phyloP scores from a whole-genome alignment of 2,888 invertebrate species.

The Troides oblongomaculatus region DNA sequence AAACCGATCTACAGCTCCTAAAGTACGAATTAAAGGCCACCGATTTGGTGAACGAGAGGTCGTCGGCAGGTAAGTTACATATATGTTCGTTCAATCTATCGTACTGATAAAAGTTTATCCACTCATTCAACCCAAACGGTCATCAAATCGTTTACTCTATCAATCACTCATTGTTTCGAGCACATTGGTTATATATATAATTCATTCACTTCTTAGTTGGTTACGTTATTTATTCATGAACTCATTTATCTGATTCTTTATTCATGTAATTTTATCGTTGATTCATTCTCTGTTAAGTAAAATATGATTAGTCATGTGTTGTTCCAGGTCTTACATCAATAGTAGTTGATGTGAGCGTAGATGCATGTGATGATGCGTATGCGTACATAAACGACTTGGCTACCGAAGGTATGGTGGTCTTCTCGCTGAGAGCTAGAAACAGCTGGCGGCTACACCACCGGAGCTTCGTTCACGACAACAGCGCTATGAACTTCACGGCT shows the following conservation, averaged over 20 bases:
- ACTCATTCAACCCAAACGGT: too few relatives aligned
- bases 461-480: constrained; percentile 82
- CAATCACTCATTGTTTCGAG: too few relatives aligned
- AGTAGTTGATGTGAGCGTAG: constrained; percentile 82
- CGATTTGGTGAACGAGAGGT: constrained; percentile 54
- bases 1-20: constrained; percentile 79
- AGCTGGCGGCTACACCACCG: constrained; percentile 81
- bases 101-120: too few relatives aligned
- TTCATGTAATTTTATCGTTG: too few relatives aligned
- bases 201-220: too few relatives aligned
- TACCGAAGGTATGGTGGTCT: constrained; percentile 81
- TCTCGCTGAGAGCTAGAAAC: constrained; percentile 77
- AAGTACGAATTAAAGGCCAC: constrained; percentile 76
- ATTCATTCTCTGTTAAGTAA: too few relatives aligned
- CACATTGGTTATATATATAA: too few relatives aligned
- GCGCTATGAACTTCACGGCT: constrained; percentile 82
- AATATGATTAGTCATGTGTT: too few relatives aligned
- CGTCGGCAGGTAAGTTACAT: constrained; percentile 57
- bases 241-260: too few relatives aligned
- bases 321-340: constrained; percentile 81
- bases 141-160: too few relatives aligned
- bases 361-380: constrained; percentile 82
- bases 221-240: too few relatives aligned
- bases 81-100: too few relatives aligned
- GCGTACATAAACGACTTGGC: constrained; percentile 87